Conservation (phyloP, 2,888 invertebrate species). For the Thysanoteuthis rhombus region DNA sequence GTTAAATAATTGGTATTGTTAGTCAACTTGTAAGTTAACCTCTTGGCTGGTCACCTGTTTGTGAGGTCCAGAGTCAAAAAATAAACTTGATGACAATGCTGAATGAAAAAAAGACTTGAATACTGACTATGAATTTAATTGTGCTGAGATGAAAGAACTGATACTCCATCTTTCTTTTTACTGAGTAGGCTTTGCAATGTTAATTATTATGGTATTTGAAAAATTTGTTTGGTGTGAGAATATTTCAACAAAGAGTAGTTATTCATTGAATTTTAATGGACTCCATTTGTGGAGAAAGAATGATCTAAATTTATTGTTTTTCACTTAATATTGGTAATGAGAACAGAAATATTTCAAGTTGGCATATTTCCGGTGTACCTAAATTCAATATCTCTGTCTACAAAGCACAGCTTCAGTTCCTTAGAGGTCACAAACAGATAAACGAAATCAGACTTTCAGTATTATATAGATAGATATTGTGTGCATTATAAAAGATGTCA, state of each 20-base stretch:
- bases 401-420: too few relatives aligned
- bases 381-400: too few relatives aligned
- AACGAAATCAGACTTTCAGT: too few relatives aligned
- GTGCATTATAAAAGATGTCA: too few relatives aligned
- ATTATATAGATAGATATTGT: too few relatives aligned
- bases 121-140: background rate
- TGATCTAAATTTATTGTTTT: background rate
- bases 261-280: background rate
- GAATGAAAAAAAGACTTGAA: background rate
- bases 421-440: too few relatives aligned
- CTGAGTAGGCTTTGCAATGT: background rate
- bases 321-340: background rate
- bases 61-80: background rate
- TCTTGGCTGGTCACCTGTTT: background rate
- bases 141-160: background rate
- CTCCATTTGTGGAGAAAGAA: background rate
- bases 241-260: background rate
- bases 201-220: background rate
- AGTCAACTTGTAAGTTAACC: background rate
- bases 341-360: background rate
- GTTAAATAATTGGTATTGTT: background rate
- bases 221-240: background rate
- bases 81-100: background rate
- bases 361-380: too few relatives aligned
- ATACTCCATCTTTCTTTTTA: background rate